Conservation (phyloP, 2,888 invertebrate genomes). For the Gymnoscelis rufifasciata region DNA sequence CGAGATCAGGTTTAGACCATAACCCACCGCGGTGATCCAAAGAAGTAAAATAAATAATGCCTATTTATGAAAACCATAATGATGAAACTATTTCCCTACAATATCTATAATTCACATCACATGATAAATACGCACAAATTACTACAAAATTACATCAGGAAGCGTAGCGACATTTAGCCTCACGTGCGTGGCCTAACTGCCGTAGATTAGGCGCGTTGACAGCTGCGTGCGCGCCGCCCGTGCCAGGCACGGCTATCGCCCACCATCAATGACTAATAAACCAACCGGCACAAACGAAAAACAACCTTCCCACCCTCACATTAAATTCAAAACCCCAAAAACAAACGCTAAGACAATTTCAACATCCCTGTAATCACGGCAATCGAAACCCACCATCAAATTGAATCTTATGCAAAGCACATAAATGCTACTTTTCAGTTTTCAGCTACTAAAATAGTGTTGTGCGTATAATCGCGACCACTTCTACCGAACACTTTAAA, state of each 20-base stretch:
- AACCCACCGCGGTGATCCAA: too few relatives aligned
- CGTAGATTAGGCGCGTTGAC: conserved; percentile 79
- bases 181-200: conserved; percentile 76
- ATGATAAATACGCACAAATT: conserved; percentile 78
- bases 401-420: conserved; percentile 36
- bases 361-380: conserved; percentile 49
- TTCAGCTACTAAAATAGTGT: conserved; percentile 14
- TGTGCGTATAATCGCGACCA: conserved; percentile 66
- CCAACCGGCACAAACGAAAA: conserved; percentile 38
- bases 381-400: conserved; percentile 37
- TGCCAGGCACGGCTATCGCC: conserved; percentile 74
- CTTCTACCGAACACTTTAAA: conserved; percentile 75
- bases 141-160: conserved; percentile 70
- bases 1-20: too few relatives aligned
- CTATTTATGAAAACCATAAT: too few relatives aligned
- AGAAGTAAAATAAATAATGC: not conserved
- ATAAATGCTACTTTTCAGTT: conserved; percentile 41
- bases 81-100: conserved; percentile 30
- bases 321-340: conserved; percentile 20
- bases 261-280: conserved; percentile 79
- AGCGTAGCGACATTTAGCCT: conserved; percentile 71
- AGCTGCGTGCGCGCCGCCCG: conserved; percentile 76
- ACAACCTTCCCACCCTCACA: conserved; percentile 11
- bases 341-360: conserved; percentile 34
- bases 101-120: conserved; percentile 63